Conservation (phyloP, 2,797 vertebrate genomes). For the Simalia tracyae region DNA sequence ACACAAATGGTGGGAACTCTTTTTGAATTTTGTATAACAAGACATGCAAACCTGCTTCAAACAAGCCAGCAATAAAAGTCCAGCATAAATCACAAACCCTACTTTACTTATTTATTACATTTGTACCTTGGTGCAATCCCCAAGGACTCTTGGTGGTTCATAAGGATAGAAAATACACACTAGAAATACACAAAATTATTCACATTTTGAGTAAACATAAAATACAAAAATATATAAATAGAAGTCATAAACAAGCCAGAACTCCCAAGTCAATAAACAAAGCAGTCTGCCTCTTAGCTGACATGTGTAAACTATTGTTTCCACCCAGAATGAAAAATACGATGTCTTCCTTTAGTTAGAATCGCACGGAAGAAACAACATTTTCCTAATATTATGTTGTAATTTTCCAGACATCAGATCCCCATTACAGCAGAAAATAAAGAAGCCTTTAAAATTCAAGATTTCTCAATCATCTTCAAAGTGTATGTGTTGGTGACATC, state of each 20-base stretch:
- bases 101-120: not conserved
- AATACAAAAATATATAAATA: not conserved
- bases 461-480: slow-evolving; percentile 82
- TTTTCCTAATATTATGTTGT: slow-evolving; percentile 31
- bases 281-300: not conserved
- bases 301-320: not conserved
- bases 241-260: not conserved
- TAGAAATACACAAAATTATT: not conserved
- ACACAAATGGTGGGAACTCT: not conserved
- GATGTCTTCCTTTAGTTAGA: not conserved
- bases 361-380: slow-evolving; percentile 11
- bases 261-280: not conserved
- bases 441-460: slow-evolving; percentile 62
- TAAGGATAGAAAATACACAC: not conserved
- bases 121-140: not conserved
- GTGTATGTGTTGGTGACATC: slow-evolving; percentile 89
- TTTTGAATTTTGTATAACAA: not conserved
- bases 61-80: not conserved
- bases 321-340: not conserved
- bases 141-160: not conserved
- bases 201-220: not conserved
- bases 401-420: slow-evolving; percentile 62
- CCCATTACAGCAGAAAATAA: slow-evolving; percentile 38
- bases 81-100: not conserved
- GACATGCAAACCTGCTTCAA: not conserved